These are phyloP conservation scores for Loriculus beryllinus DNA, from an alignment of 2,797 vertebrate genomes.

Conservation along the genomic window DNA sequence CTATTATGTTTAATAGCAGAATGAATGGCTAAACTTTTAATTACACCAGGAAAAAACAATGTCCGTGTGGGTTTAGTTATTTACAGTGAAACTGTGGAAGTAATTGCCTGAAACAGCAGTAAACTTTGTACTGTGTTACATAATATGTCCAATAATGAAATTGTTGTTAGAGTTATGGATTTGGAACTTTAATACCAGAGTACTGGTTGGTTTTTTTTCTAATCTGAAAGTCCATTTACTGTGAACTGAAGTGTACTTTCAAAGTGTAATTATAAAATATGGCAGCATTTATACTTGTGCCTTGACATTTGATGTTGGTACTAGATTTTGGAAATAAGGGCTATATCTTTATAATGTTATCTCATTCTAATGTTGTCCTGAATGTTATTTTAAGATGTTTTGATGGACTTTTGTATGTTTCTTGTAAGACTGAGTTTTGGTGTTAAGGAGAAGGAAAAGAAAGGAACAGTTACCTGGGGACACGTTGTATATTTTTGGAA, in stretches of 20 bases:
- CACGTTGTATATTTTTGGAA: not conserved
- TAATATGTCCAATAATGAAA: not conserved
- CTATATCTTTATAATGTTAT: not conserved
- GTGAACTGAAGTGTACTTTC: not conserved
- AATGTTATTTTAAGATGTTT: not conserved
- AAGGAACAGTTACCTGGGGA: not conserved
- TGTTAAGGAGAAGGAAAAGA: not conserved
- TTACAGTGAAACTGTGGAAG: not conserved
- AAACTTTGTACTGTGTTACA: not conserved
- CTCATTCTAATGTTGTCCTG: not conserved
- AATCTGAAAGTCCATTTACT: not conserved
- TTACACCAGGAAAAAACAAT: not conserved
- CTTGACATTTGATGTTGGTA: not conserved
- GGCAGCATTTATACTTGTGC: not conserved
- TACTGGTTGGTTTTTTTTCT: not conserved
- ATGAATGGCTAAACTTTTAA: not conserved
- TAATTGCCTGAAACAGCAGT: conserved; percentile 12
- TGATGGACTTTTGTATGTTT: not conserved
- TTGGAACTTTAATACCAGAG: not conserved
- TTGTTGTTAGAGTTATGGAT: not conserved
- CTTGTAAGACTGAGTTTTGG: not conserved
- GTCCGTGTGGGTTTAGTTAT: not conserved
- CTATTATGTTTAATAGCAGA: not conserved
- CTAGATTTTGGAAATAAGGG: not conserved
- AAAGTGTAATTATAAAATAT: not conserved